Base-by-base conservation (phyloP, 2,888 invertebrate species). In the Gandaritis pyraliata region DNA sequence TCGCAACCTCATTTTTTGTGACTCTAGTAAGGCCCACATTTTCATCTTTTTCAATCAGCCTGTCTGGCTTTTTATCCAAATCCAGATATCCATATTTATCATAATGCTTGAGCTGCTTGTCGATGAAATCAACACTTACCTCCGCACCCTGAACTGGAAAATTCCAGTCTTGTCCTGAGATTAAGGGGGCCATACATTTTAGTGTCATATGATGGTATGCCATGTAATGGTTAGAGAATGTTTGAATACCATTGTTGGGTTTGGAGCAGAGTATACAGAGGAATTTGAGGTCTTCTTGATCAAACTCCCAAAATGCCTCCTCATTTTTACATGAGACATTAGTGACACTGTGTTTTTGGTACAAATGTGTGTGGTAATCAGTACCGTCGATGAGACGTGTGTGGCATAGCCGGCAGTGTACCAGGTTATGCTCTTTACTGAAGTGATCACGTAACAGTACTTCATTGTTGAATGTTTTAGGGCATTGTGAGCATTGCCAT, bases 401-500 rank as follows among this genome's bases (percentile, higher is more conserved):
- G 65, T 88, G 86, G 61, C 92, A 93, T 1, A 92, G 77, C 1
- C 89, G 80, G 59, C 92, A 93, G 65, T 92, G 92, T 0, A 92
- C 87, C 0, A 92, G 73, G 12, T 83, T 82, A 60, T 93, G 92
- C 8, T 66, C 73, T 11, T 53, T 64, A 43, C 82, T 85, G 1
- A 91, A 81, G 59, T 93, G 92, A 7, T 75, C 67, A 0, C 90
- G 79, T 52, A 90, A 69, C 3, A 77, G 74, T 1, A 43, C n/a
- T 63, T 92, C 88, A 1, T 80, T 77, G 10, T 76, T 70, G 62
- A 88, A 92, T 47, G 79, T 85, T 48, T 85, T 78, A 7, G 80
- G 70, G 68, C 92, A 93, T 65, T 92, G 93, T 0, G 93, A 92
- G 66, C 92, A 92, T 0, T 87, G 84, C 90, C 92, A 88, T 0